These are phyloP conservation scores for Formica aserva DNA, from an alignment of 2,888 invertebrate species.

Conservation along the genomic window DNA sequence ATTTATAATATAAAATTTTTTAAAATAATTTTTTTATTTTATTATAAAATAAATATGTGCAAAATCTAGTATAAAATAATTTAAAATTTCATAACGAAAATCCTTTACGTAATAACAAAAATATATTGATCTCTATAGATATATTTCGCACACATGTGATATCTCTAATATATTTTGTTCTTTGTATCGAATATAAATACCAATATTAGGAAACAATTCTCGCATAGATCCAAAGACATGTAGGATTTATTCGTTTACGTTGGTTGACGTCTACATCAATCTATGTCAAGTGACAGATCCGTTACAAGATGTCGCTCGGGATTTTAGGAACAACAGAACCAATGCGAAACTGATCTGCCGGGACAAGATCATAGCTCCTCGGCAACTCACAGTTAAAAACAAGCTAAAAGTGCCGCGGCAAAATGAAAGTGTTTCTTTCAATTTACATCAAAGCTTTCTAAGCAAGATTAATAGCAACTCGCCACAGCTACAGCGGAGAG, in stretches of 20 bases:
- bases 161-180: constrained; percentile 36
- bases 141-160: constrained; percentile 4
- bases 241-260: constrained; percentile 52
- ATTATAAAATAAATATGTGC: neutral
- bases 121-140: neutral
- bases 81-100: neutral
- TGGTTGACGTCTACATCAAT: constrained; percentile 54
- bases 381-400: constrained; percentile 60
- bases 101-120: constrained; percentile 2
- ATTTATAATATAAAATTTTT: neutral
- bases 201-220: constrained; percentile 42
- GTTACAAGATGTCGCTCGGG: constrained; percentile 55
- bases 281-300: constrained; percentile 54
- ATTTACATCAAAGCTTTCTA: constrained; percentile 71
- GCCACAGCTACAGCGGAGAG: constrained; percentile 46
- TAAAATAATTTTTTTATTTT: neutral
- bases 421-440: constrained; percentile 64
- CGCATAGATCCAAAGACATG: constrained; percentile 35
- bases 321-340: constrained; percentile 57
- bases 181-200: constrained; percentile 5
- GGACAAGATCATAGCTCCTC: constrained; percentile 42
- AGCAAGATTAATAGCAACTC: constrained; percentile 71
- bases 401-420: constrained; percentile 29
- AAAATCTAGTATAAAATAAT: constrained; percentile 8
- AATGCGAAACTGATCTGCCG: constrained; percentile 52